Conservation (phyloP, 2,113 vertebrate species). For the Sphyrna mokarran region DNA sequence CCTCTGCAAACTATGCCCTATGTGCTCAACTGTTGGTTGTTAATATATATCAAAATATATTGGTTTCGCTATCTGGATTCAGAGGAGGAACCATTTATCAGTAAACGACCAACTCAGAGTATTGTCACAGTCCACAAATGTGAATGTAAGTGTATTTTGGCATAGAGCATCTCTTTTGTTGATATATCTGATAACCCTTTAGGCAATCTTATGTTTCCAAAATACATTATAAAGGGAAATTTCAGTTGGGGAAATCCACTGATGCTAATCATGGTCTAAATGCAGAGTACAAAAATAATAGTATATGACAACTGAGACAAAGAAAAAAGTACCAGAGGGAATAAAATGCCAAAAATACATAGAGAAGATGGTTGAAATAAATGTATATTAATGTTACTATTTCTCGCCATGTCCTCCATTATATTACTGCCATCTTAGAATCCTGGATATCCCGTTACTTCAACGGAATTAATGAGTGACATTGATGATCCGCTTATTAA, state of each 20-base stretch:
- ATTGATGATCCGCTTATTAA: background rate
- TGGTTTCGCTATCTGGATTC: background rate
- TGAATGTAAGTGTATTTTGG: background rate
- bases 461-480: background rate
- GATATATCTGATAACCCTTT: background rate
- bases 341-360: background rate
- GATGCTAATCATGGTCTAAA: background rate
- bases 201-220: background rate
- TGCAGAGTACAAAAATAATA: background rate
- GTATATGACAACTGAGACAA: background rate
- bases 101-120: background rate
- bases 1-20: background rate
- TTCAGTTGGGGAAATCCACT: background rate
- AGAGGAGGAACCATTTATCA: background rate
- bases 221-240: background rate
- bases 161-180: background rate
- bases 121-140: background rate
- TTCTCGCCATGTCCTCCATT: background rate
- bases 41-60: background rate
- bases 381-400: background rate
- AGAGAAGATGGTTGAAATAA: background rate
- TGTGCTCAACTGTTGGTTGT: background rate
- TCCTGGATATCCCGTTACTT: background rate
- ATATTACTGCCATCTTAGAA: background rate
- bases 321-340: background rate